These are phyloP conservation scores for Phalanger gymnotis DNA, from an alignment of 2,797 vertebrate genomes.

Conservation along the genomic window DNA sequence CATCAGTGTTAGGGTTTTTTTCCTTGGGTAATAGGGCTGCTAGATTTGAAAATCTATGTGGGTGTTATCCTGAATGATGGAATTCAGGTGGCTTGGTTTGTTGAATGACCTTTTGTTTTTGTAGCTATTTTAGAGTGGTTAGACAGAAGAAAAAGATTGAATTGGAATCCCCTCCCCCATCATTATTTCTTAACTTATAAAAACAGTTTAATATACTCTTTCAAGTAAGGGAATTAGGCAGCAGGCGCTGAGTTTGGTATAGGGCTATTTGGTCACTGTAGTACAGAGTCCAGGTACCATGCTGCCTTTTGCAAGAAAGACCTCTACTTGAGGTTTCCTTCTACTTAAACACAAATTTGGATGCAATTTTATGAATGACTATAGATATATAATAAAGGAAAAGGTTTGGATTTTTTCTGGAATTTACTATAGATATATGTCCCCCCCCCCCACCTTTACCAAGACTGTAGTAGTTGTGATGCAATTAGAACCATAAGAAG, in stretches of 20 bases:
- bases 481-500: not conserved
- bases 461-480: not conserved
- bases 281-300: not conserved
- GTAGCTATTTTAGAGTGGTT: not conserved
- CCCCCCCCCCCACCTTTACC: fast-evolving
- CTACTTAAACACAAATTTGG: not conserved
- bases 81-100: not conserved
- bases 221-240: not conserved
- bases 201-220: not conserved
- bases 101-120: not conserved
- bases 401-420: not conserved
- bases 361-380: not conserved
- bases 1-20: not conserved
- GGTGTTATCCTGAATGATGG: not conserved
- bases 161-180: not conserved
- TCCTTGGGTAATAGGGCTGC: not conserved
- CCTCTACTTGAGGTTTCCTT: not conserved
- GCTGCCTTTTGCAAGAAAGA: not conserved
- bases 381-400: not conserved
- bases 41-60: slow-evolving; percentile 32
- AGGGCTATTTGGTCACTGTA: not conserved
- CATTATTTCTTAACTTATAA: not conserved
- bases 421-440: not conserved
- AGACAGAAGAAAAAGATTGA: not conserved
- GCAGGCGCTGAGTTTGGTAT: not conserved